Percentiles rank a stretch among this genome's conserved stretches.
Evolutionary conservation across 2,888 invertebrate species (phyloP).

Genomic region (Osmoderma eremita): DNA sequence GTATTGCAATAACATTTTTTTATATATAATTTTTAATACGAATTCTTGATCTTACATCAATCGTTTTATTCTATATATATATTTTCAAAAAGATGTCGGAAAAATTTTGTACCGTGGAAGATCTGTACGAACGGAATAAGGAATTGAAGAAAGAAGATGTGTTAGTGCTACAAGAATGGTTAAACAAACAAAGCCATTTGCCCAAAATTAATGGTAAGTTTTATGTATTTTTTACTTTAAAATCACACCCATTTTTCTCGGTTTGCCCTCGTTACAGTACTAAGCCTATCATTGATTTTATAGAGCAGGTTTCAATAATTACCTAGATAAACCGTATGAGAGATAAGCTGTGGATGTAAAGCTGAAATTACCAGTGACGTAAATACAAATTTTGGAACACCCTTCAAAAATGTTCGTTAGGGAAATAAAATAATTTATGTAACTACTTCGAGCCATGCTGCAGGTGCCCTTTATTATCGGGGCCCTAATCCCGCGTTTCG

Average conservation of each 20-base stretch:
- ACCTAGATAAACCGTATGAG: too few species aligned
- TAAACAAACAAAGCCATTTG: conserved; percentile 75
- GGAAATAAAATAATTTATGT: too few species aligned
- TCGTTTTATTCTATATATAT: background rate
- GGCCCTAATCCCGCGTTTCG: too few species aligned
- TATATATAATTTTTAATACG: too few species aligned
- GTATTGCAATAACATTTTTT: too few species aligned
- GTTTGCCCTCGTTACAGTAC: background rate
- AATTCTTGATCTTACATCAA: too few species aligned
- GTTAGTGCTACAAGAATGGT: conserved; percentile 70
- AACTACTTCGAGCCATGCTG: too few species aligned
- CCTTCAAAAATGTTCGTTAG: background rate
- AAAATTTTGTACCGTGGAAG: conserved; percentile 58
- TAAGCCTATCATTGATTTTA: background rate
- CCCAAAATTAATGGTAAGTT: conserved; percentile 58
- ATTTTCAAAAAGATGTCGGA: conserved; percentile 7
- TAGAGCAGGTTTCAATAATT: too few species aligned
- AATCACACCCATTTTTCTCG: background rate
- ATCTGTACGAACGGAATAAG: conserved; percentile 71
- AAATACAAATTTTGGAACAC: too few species aligned
- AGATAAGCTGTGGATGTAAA: too few species aligned
- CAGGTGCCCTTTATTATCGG: too few species aligned
- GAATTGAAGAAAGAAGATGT: conserved; percentile 72
- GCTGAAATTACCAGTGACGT: too few species aligned
- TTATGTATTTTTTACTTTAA: background rate